Percentiles rank a stretch among this genome's conserved stretches.
Conservation (phyloP, 2,888 invertebrate genomes). For the Cistogaster globosa region DNA sequence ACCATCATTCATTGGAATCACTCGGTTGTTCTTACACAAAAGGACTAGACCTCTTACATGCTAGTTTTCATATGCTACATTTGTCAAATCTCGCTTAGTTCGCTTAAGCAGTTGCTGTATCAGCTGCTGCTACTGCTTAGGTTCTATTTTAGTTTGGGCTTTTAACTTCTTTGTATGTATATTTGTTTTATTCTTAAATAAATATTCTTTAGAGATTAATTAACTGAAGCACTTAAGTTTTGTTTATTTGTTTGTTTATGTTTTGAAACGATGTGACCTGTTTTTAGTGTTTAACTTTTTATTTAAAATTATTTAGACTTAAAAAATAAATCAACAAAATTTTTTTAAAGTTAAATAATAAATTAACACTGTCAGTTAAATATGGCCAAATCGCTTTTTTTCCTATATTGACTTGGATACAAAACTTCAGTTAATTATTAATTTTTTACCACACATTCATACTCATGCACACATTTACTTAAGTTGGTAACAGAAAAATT, state of each 20-base stretch:
- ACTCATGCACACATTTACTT: background rate
- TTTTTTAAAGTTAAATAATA: slow-evolving; percentile 59
- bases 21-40: slow-evolving; percentile 38
- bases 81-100: slow-evolving; percentile 47
- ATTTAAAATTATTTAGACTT: slow-evolving; percentile 42
- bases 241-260: slow-evolving; percentile 10
- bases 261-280: slow-evolving; percentile 42
- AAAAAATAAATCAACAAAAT: slow-evolving; percentile 70
- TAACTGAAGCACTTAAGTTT: slow-evolving; percentile 23
- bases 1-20: slow-evolving; percentile 8
- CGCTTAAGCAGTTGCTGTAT: background rate
- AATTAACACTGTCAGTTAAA: slow-evolving; percentile 68
- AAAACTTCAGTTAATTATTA: slow-evolving; percentile 6
- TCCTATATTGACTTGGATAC: background rate
- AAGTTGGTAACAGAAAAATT: slow-evolving; percentile 17
- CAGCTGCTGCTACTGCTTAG: background rate
- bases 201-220: background rate
- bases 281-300: slow-evolving; percentile 51
- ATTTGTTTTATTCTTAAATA: slow-evolving; percentile 1
- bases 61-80: slow-evolving; percentile 47
- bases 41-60: slow-evolving; percentile 67
- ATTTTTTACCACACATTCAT: background rate
- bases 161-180: slow-evolving; percentile 1
- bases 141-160: background rate
- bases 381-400: slow-evolving; percentile 51